These are phyloP conservation scores for Tipula lateralis DNA, from an alignment of 2,888 invertebrate genomes.

Conservation along the genomic window DNA sequence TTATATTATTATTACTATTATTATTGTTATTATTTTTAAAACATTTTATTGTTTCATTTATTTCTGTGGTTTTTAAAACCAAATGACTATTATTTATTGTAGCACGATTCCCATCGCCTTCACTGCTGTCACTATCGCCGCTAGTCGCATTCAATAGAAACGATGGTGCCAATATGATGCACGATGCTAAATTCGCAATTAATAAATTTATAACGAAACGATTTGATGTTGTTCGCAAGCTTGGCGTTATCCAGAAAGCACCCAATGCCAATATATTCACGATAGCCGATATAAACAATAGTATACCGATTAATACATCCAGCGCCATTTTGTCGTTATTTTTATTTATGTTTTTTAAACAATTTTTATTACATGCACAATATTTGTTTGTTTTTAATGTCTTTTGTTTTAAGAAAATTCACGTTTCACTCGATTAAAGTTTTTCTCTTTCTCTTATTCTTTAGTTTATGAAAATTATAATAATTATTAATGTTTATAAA, in stretches of 20 bases:
- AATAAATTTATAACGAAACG: conserved; percentile 49
- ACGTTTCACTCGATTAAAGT: neutral
- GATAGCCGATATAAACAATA: conserved; percentile 48
- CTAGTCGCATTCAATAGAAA: conserved; percentile 39
- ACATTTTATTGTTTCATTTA: conserved; percentile 27
- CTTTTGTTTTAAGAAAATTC: neutral
- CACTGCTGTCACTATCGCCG: neutral
- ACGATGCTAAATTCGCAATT: conserved; percentile 47
- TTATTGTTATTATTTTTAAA: conserved; percentile 3
- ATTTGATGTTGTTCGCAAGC: conserved; percentile 49
- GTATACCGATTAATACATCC: conserved; percentile 48
- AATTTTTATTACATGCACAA: neutral
- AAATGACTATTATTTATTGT: neutral
- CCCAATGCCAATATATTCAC: conserved; percentile 49
- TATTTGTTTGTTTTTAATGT: neutral
- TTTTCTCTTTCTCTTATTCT: neutral
- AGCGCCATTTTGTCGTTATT: conserved; percentile 43
- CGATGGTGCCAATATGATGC: conserved; percentile 46
- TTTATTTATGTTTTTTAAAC: neutral
- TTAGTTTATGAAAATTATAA: neutral
- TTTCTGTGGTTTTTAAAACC: neutral
- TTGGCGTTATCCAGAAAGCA: conserved; percentile 50
- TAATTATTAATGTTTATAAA: neutral
- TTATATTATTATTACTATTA: conserved; percentile 27
- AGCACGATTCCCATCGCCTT: too few species aligned